phyloP scores from a whole-genome alignment of 2,888 invertebrate species.

The Belgica antarctica region DNA sequence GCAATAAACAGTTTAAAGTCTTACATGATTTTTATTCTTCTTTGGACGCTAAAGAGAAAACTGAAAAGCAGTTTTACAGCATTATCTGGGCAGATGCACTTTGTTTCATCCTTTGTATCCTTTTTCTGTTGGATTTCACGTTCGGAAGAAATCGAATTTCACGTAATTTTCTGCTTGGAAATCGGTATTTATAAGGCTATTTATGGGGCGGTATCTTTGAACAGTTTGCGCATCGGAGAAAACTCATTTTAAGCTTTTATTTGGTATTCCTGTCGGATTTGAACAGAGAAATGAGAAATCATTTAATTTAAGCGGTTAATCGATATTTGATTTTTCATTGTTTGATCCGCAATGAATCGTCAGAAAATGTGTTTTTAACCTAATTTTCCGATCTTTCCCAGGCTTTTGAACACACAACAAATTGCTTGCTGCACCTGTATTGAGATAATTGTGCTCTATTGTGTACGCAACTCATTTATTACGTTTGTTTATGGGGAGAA shows the following conservation, averaged over 20 bases:
- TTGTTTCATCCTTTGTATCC: slow-evolving; percentile 29
- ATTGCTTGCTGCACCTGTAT: slow-evolving; percentile 6
- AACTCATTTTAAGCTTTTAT: not conserved
- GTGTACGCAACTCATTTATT: not conserved
- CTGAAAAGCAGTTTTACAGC: slow-evolving; percentile 4
- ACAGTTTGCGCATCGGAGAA: not conserved
- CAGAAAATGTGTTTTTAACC: not conserved
- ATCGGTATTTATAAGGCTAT: slow-evolving; percentile 1
- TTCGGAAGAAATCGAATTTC: not conserved
- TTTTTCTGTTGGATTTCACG: not conserved
- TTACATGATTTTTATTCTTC: not conserved
- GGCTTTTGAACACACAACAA: not conserved
- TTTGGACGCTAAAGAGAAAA: not conserved
- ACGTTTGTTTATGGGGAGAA: not conserved
- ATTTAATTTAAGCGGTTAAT: slow-evolving; percentile 25
- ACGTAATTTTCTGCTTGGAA: slow-evolving; percentile 24
- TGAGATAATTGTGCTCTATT: not conserved
- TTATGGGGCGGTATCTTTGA: slow-evolving; percentile 7
- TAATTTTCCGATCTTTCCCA: slow-evolving; percentile 7
- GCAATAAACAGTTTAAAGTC: slow-evolving; percentile 26
- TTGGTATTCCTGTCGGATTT: too few relatives aligned
- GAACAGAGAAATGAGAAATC: not conserved
- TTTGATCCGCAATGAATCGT: slow-evolving; percentile 17
- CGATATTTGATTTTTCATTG: slow-evolving; percentile 41
- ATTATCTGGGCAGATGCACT: slow-evolving; percentile 12